Conservation (phyloP, 2,888 invertebrate genomes). For the Dasysyrphus tricinctus region DNA sequence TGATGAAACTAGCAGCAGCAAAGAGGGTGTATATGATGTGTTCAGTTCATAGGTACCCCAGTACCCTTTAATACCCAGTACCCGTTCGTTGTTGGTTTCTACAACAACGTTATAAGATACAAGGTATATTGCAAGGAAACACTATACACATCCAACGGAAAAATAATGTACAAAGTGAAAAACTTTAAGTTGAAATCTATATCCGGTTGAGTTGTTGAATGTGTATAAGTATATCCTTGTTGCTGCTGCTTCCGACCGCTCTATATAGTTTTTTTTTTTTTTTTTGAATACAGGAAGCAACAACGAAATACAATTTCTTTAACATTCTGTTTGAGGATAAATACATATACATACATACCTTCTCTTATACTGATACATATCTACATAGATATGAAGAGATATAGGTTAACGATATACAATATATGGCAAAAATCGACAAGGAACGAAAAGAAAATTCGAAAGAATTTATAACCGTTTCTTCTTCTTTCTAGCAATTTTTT, state of each 20-base stretch:
- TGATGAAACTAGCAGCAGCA: slow-evolving; percentile 17
- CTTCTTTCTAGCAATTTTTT: not conserved
- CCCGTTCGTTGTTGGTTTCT: not conserved
- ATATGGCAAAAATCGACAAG: slow-evolving; percentile 24
- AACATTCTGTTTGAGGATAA: slow-evolving; percentile 30
- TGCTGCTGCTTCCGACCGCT: slow-evolving; percentile 17
- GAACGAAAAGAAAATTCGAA: slow-evolving; percentile 33
- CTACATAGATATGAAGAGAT: not conserved
- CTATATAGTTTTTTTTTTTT: not conserved
- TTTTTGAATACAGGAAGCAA: slow-evolving; percentile 45
- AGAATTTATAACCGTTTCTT: slow-evolving; percentile 45
- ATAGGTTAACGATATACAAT: slow-evolving; percentile 8
- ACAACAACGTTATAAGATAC: slow-evolving; percentile 13
- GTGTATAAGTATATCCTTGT: slow-evolving; percentile 29
- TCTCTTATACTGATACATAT: not conserved
- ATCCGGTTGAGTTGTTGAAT: slow-evolving; percentile 70
- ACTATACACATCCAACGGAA: slow-evolving; percentile 44
- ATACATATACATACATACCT: not conserved
- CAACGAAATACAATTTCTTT: slow-evolving; percentile 58
- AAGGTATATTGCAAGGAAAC: slow-evolving; percentile 23
- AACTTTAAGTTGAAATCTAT: slow-evolving; percentile 71
- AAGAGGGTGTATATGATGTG: not conserved
- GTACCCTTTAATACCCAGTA: not conserved
- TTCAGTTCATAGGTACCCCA: slow-evolving; percentile 5
- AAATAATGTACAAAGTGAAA: slow-evolving; percentile 56